Evolutionary conservation across 2,113 vertebrate species (phyloP).

Genomic region (Gymnocephalus cernua): DNA sequence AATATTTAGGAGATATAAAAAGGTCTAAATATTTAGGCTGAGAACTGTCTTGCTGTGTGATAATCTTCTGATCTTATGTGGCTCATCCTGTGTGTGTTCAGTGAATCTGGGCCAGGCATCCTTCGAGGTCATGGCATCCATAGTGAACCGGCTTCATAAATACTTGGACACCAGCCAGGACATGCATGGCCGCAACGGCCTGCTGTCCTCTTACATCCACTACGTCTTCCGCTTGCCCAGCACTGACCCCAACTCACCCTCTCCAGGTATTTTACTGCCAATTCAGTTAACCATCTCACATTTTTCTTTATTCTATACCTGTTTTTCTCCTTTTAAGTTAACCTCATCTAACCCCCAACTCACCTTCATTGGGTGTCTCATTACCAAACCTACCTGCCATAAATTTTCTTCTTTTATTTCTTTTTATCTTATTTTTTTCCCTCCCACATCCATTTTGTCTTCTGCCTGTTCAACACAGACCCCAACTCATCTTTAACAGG

Average conservation of each 20-base stretch:
- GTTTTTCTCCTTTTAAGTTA: constrained; percentile 54
- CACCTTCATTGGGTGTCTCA: constrained; percentile 34
- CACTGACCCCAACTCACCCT: constrained; percentile 93
- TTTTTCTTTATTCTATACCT: constrained; percentile 29
- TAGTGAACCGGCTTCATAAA: constrained; percentile 97
- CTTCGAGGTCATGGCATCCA: constrained; percentile 97
- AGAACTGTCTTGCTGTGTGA: background rate
- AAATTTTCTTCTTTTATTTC: constrained; percentile 62
- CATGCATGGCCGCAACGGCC: constrained; percentile 95
- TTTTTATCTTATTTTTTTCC: constrained; percentile 59
- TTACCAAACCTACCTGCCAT: constrained; percentile 54
- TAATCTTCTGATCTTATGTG: background rate
- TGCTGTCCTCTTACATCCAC: constrained; percentile 97
- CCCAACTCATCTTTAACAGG: constrained; percentile 73
- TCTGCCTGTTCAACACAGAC: constrained; percentile 73
- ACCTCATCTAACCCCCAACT: constrained; percentile 39
- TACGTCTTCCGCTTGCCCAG: constrained; percentile 97
- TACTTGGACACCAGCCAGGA: constrained; percentile 97
- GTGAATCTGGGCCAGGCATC: constrained; percentile 98
- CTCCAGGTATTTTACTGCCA: constrained; percentile 87
- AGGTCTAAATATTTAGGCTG: background rate
- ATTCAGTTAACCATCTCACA: background rate
- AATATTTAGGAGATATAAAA: background rate
- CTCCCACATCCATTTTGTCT: constrained; percentile 63
- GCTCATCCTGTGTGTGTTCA: constrained; percentile 61